A percentile compares a stretch with the other conserved stretches of the same genome.
These are phyloP conservation scores for Datnioides undecimradiatus DNA, from an alignment of 2,113 vertebrate species.

Conservation along the genomic window DNA sequence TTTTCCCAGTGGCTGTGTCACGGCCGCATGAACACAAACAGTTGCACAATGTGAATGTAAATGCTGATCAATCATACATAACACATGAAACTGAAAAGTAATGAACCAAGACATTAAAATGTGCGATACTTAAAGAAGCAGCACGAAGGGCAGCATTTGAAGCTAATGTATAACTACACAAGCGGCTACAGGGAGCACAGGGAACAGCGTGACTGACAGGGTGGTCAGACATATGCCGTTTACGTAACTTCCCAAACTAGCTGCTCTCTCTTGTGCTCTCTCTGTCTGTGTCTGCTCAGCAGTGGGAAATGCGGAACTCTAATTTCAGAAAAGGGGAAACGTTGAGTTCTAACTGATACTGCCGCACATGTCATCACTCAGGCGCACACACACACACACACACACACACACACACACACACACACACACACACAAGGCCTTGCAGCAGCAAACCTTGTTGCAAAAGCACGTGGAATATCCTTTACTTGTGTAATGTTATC, in stretches of 20 bases:
- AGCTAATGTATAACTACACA: neutral
- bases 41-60: neutral
- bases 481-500: constrained; percentile 36
- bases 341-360: constrained; percentile 57
- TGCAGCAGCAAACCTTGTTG: neutral
- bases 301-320: constrained; percentile 74
- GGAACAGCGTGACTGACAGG: neutral
- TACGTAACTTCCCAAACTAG: constrained; percentile 69
- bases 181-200: constrained; percentile 1
- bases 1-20: no score
- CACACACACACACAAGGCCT: neutral
- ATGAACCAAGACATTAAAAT: neutral
- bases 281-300: constrained; percentile 34
- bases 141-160: neutral
- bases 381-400: neutral
- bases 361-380: constrained; percentile 34
- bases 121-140: neutral
- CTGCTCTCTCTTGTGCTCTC: constrained; percentile 7
- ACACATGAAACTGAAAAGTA: neutral
- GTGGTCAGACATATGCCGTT: constrained; percentile 36
- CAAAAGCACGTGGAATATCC: constrained; percentile 23
- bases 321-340: constrained; percentile 78
- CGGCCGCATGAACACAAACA: neutral
- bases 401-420: neutral
- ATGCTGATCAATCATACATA: neutral